phyloP scores from a whole-genome alignment of 2,797 vertebrate genomes.

The Passerculus sandwichensis region DNA sequence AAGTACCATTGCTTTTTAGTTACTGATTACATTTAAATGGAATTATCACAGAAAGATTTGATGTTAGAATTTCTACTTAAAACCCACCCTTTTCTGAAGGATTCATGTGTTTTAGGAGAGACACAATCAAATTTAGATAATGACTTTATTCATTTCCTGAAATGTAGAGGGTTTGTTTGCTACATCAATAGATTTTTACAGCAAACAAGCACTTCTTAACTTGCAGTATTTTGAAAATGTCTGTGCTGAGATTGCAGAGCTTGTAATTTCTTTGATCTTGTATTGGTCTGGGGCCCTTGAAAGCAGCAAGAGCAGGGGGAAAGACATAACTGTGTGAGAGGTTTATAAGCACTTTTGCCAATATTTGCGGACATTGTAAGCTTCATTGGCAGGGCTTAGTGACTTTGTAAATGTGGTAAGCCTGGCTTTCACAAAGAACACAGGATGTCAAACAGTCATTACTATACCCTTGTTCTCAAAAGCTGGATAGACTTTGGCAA shows the following conservation, averaged over 20 bases:
- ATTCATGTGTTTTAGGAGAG: not conserved
- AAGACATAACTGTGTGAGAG: not conserved
- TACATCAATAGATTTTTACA: slow-evolving; percentile 17
- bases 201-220: slow-evolving; percentile 10
- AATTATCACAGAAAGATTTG: not conserved
- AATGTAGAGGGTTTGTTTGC: not conserved
- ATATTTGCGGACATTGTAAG: slow-evolving; percentile 50
- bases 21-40: not conserved
- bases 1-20: not conserved
- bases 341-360: slow-evolving; percentile 38
- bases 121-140: not conserved
- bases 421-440: slow-evolving; percentile 27
- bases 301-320: slow-evolving; percentile 15
- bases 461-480: not conserved
- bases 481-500: not conserved
- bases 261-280: slow-evolving; percentile 36
- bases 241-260: not conserved
- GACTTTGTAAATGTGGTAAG: slow-evolving; percentile 36
- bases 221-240: slow-evolving; percentile 15
- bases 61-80: not conserved
- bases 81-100: not conserved
- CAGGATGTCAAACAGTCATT: slow-evolving; percentile 29
- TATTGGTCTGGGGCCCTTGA: slow-evolving; percentile 38
- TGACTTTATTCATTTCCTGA: not conserved
- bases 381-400: slow-evolving; percentile 22